Conservation (phyloP, 2,113 vertebrate genomes). For the Eurystomus gularis region DNA sequence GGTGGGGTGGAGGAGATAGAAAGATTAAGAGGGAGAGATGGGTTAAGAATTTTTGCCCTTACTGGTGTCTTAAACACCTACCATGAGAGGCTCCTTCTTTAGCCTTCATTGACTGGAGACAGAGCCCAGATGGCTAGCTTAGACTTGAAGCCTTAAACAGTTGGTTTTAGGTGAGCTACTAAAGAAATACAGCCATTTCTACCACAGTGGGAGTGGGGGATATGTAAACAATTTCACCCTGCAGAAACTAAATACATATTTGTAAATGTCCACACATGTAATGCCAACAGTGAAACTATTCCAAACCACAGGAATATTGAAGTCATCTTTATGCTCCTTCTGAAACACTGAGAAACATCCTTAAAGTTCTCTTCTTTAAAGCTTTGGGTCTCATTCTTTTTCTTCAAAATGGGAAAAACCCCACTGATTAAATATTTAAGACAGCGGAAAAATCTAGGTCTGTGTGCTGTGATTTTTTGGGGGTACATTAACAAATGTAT, state of each 20-base stretch:
- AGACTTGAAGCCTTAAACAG: neutral
- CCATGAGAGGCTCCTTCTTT: neutral
- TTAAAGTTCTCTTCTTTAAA: constrained; percentile 5
- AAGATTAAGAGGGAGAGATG: neutral
- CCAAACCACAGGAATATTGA: neutral
- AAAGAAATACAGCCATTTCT: neutral
- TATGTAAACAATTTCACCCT: neutral
- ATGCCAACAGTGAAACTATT: neutral
- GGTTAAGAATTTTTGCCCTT: neutral
- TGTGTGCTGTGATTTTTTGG: neutral
- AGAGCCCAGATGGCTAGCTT: neutral
- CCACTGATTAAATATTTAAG: neutral
- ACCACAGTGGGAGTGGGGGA: neutral
- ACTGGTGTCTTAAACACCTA: neutral
- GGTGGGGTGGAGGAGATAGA: neutral
- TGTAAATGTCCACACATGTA: neutral
- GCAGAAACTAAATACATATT: neutral
- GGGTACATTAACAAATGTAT: neutral
- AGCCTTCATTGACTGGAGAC: neutral
- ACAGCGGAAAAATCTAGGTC: neutral
- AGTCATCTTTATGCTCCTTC: neutral
- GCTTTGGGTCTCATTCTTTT: neutral
- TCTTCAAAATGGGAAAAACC: constrained; percentile 18
- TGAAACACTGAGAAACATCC: neutral
- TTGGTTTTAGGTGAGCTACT: neutral